Conservation (phyloP, 2,797 vertebrate genomes). For the Rhinogobio ventralis region DNA sequence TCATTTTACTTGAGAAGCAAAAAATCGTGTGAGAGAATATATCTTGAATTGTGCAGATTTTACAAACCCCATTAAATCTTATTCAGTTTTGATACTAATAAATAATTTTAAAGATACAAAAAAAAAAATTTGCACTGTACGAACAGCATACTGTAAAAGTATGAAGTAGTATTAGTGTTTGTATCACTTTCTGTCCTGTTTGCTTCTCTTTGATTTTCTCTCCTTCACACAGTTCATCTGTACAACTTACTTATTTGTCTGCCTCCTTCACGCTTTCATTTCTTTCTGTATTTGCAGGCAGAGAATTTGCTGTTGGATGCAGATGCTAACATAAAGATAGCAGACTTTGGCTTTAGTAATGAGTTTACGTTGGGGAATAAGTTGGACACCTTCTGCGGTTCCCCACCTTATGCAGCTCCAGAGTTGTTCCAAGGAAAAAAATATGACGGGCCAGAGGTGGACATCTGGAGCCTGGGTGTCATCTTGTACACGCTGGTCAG, state of each 20-base stretch:
- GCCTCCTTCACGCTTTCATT: conserved; percentile 36
- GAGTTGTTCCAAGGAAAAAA: conserved; percentile 91
- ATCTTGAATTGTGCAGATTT: not conserved
- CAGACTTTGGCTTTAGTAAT: conserved; percentile 93
- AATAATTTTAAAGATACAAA: not conserved
- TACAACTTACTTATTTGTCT: conserved; percentile 67
- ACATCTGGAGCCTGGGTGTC: conserved; percentile 93
- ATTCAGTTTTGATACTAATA: not conserved
- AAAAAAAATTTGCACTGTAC: not conserved
- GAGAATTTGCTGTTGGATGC: conserved; percentile 91
- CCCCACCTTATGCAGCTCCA: conserved; percentile 83
- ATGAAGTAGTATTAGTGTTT: not conserved
- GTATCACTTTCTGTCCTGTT: not conserved
- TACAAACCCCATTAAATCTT: not conserved
- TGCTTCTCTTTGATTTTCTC: conserved; percentile 35
- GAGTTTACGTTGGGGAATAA: conserved; percentile 91
- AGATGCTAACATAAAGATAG: conserved; percentile 92
- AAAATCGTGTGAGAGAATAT: not conserved
- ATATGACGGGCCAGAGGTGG: conserved; percentile 91
- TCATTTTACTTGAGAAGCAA: not conserved
- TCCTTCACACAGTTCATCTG: conserved; percentile 29
- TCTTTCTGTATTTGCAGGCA: conserved; percentile 74
- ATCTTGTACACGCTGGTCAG: conserved; percentile 96
- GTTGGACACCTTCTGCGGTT: conserved; percentile 93
- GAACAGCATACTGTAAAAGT: not conserved